Evolutionary conservation across 2,797 vertebrate species (phyloP).

Genomic region (Kryptopterus vitreolus): DNA sequence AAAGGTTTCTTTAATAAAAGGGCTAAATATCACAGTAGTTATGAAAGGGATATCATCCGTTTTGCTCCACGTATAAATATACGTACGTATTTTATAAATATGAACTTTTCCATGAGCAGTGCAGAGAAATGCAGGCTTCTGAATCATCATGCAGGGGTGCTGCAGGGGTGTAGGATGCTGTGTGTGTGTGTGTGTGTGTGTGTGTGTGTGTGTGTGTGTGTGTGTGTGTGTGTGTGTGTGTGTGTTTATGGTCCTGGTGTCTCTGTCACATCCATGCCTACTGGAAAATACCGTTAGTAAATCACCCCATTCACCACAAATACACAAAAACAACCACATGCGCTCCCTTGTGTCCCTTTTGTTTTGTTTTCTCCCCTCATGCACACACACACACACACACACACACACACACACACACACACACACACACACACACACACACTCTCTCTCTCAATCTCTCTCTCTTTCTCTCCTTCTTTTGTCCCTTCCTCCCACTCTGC

Average conservation of each 20-base stretch:
- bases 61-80: no score
- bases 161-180: no score
- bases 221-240: neutral
- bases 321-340: slow-evolving; percentile 1
- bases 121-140: no score
- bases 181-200: neutral
- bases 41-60: no score
- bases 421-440: no score
- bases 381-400: no score
- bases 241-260: neutral
- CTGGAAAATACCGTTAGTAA: neutral
- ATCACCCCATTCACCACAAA: neutral
- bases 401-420: no score
- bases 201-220: neutral
- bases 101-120: no score
- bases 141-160: neutral
- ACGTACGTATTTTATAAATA: no score
- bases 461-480: slow-evolving; percentile 4
- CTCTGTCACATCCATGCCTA: neutral
- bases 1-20: no score
- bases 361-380: slow-evolving; percentile 2
- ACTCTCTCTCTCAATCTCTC: no score
- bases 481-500: neutral
- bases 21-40: no score
- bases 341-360: neutral